Evolutionary conservation across 2,888 invertebrate genomes (phyloP), one percentile per base, ranked within the genome.

Genomic region (Ophion ellenae): DNA sequence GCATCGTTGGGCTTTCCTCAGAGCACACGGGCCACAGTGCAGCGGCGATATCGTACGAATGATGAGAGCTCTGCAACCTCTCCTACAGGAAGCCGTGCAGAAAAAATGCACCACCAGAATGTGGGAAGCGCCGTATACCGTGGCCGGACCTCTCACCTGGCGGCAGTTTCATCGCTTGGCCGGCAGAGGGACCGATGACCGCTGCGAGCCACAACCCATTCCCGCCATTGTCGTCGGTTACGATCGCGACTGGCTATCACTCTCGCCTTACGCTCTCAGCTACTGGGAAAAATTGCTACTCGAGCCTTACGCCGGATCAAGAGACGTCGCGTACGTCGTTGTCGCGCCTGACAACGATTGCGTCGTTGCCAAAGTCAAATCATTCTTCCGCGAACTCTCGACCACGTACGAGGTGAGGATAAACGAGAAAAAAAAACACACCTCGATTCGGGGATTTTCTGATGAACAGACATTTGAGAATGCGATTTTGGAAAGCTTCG

Each of bases 131-230:
- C 97, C 97, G 0, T 97, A 97, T 90, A 97, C 97, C 0, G 98
- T 99, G 64, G 97, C 98, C 88, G 99, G 99, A 0, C 99, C 99
- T 47, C 96, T 99, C 17, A 99, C 99, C 1, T 99, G 99, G 99
- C 96, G 99, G 78, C 98, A 99, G 94, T 99, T 99, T 95, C 99
- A 99, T 95, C 96, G 98, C 84, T 95, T 99, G 85, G 99, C 99
- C 63, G 99, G 99, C 10, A 96, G 99, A 93, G 98, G 98, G 80
- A 98, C 98, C 81, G 98, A 98, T 93, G 99, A 99, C 93, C 97
- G 98, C 87, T 99, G 98, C 95, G 99, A 99, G 93, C 99, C 99
- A 57, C 99, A 99, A 94, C 99, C 99, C 0, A 98, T 99, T 91
- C 99, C 99, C 32, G 97, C 98, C 5, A 95, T 99, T 69, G 96